phyloP scores from a whole-genome alignment of 2,888 invertebrate species.

The Stenodema calcarata region DNA sequence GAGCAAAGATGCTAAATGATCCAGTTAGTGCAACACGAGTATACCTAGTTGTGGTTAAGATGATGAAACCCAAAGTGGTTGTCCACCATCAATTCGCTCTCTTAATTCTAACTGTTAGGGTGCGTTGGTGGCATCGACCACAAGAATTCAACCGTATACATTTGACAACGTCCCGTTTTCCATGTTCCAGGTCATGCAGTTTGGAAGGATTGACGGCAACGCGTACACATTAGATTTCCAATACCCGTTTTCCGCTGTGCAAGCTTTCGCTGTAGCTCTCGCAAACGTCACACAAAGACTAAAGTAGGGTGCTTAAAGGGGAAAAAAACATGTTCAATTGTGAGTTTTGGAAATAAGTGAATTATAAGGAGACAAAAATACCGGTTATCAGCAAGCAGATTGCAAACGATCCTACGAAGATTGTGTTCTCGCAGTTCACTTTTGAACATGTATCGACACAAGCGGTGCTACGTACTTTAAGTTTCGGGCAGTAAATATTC shows the following conservation, averaged over 20 bases:
- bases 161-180: not conserved
- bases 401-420: not conserved
- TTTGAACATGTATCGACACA: not conserved
- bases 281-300: slow-evolving; percentile 95
- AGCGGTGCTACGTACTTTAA: not conserved
- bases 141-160: no score
- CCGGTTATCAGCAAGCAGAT: not conserved
- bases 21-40: no score
- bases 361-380: not conserved
- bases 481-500: not conserved
- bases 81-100: no score
- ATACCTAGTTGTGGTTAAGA: no score
- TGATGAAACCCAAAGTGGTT: no score
- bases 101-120: no score
- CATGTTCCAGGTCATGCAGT: slow-evolving; percentile 91
- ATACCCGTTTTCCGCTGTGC: slow-evolving; percentile 96
- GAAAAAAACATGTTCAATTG: not conserved
- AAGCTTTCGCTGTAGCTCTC: slow-evolving; percentile 97
- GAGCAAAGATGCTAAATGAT: no score
- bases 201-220: slow-evolving; percentile 97
- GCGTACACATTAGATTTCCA: slow-evolving; percentile 99
- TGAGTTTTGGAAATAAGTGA: not conserved
- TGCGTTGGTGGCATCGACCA: no score
- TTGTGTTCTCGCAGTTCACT: no score
- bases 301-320: slow-evolving; percentile 68